Percentiles rank a stretch among this genome's conserved stretches.
Evolutionary conservation across 1,140 invertebrate genomes (phyloP).

Genomic region (Orchestia grillus): DNA sequence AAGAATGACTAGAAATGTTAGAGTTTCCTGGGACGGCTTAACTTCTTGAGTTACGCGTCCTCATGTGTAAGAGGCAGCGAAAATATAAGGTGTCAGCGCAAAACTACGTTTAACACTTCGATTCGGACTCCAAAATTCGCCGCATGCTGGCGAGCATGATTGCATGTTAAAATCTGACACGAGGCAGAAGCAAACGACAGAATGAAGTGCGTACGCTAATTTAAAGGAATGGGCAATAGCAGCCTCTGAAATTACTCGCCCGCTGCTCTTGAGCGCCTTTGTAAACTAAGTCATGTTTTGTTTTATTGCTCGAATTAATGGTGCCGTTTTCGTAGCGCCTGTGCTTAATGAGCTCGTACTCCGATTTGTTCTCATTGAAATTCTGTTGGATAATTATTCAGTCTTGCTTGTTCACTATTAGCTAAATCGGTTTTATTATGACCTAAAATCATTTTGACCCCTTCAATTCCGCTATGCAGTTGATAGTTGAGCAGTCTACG

Average conservation of each 20-base stretch:
- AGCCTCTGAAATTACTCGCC: neutral
- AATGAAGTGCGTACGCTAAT: neutral
- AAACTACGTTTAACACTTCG: neutral
- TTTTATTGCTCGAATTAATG: neutral
- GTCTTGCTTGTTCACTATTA: neutral
- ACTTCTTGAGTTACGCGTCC: no score
- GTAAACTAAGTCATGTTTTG: neutral
- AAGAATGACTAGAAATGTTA: no score
- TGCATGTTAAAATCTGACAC: neutral
- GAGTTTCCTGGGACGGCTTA: no score
- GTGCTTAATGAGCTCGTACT: neutral
- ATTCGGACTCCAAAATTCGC: neutral
- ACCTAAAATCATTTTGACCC: neutral
- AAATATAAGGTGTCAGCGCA: neutral
- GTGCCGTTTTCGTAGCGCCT: neutral
- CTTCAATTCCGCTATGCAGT: neutral
- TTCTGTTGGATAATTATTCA: neutral
- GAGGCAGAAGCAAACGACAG: neutral
- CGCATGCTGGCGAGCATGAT: no score
- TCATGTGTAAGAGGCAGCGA: no score
- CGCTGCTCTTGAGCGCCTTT: neutral
- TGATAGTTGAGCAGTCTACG: no score
- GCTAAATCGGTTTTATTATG: neutral
- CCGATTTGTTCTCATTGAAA: no score
- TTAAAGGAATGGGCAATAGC: neutral